Evolutionary conservation across 1,140 invertebrate species (phyloP), one percentile per base, ranked within the genome.

Genomic region (Zelostemma sp.): DNA sequence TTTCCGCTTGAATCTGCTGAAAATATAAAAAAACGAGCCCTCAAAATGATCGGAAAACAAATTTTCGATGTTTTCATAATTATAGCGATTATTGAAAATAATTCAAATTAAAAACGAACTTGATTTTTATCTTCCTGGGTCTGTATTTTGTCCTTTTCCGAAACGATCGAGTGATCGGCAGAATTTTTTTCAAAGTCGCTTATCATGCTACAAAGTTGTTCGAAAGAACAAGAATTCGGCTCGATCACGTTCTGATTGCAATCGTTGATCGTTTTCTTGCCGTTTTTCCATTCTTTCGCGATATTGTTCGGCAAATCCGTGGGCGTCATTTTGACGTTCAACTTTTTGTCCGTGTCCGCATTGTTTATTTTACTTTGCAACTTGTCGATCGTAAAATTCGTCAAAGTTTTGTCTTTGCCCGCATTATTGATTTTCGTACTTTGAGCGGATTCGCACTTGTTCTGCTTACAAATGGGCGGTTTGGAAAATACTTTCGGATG

Each of bases 181-280:
- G 56, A 59, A 68, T 79, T 76, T 33, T 73, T 60, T 28, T 81
- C 75, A 35, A 84, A 59, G 49, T 80, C 65, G 19, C 57, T 77
- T 15, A 83, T 82, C 76, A 80, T 82, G 0, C 50, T 74, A 47
- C 77, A 83, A 0, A 84, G 45, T 38, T 82, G 75, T 25, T 81
- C 71, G 17, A 84, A 77, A 0, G 79, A 77, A 16, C 71, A 74
- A 0, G 71, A 61, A 31, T 75, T 57, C 4, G 76, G 61, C 17
- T 84, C 76, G 16, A 83, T 78, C 0, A 83, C 47, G 40, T 83
- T 82, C 40, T 78, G 75, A 69, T 83, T 79, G 21, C 73, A 79
- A 54, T 83, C 74, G 18, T 59, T 74, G 0, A 65, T 58, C 17
- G 63, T 46, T 47, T 62, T 63, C 9, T 21, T 19, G 4, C 33